These are phyloP conservation scores for Acleris laterana DNA, from an alignment of 2,888 invertebrate species.

Conservation along the genomic window DNA sequence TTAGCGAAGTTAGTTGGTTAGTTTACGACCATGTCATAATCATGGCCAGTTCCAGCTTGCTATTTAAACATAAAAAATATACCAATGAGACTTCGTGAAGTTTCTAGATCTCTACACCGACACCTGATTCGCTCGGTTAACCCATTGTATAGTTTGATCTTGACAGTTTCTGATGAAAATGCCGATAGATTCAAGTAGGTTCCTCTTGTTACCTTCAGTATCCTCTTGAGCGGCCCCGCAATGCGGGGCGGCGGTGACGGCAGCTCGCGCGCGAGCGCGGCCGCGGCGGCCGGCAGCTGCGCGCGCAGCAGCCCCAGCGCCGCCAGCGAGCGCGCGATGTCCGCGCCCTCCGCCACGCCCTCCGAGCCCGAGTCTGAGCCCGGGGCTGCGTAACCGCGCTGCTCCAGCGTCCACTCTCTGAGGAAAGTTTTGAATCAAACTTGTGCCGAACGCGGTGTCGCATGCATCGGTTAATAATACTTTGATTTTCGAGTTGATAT, in stretches of 20 bases:
- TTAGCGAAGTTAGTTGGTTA: no score
- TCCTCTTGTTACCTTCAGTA: constrained; percentile 57
- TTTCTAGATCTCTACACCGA: no score
- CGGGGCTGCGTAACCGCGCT: constrained; percentile 40
- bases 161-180: no score
- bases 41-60: no score
- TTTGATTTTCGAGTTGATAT: neutral
- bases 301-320: constrained; percentile 68
- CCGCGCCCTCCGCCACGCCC: constrained; percentile 73
- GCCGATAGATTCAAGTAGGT: no score
- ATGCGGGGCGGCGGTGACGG: constrained; percentile 54
- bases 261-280: constrained; percentile 54
- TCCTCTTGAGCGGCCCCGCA: constrained; percentile 58
- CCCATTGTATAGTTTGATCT: no score
- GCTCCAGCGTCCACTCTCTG: constrained; percentile 44
- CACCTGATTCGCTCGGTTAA: no score
- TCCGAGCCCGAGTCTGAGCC: constrained; percentile 50
- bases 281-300: constrained; percentile 51
- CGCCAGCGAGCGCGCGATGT: constrained; percentile 72
- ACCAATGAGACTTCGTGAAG: no score
- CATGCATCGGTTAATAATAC: no score
- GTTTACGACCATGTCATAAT: no score
- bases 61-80: no score
- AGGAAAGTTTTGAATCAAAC: neutral
- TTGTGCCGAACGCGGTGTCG: no score